phyloP scores from a whole-genome alignment of 1,140 invertebrate species.

The Choristoneura fumiferana region DNA sequence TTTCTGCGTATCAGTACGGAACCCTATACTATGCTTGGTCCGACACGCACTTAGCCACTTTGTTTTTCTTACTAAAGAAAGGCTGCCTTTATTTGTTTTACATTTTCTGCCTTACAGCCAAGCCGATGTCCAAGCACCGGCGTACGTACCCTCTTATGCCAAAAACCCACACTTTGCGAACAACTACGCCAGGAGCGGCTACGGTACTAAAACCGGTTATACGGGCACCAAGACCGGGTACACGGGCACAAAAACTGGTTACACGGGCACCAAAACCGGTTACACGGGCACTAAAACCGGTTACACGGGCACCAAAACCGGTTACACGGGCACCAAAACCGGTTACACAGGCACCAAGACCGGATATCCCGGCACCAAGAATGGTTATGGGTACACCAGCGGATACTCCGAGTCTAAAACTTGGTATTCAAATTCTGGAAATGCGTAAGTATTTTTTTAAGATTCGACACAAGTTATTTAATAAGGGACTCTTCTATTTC shows the following conservation, averaged over 20 bases:
- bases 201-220: conserved; percentile 41
- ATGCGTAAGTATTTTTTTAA: conserved; percentile 44
- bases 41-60: too few relatives aligned
- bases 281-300: conserved; percentile 31
- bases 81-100: not conserved
- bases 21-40: too few relatives aligned
- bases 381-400: conserved; percentile 24
- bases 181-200: conserved; percentile 23
- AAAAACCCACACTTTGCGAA: conserved; percentile 34
- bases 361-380: conserved; percentile 30
- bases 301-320: conserved; percentile 43
- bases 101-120: conserved; percentile 41
- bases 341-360: conserved; percentile 36
- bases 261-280: not conserved
- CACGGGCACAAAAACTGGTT: conserved; percentile 31
- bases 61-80: not conserved
- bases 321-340: conserved; percentile 43
- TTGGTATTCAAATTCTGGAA: conserved; percentile 43
- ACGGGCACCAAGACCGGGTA: conserved; percentile 35
- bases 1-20: too few relatives aligned
- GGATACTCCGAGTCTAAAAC: conserved; percentile 36
- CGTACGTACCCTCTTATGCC: conserved; percentile 52
- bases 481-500: too few relatives aligned
- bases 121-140: conserved; percentile 62
- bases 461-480: too few relatives aligned